Evolutionary conservation across 23 tunicate genomes (phyloP), one percentile per base, ranked within the genome.

Genomic region (Halocynthia aurantium): DNA sequence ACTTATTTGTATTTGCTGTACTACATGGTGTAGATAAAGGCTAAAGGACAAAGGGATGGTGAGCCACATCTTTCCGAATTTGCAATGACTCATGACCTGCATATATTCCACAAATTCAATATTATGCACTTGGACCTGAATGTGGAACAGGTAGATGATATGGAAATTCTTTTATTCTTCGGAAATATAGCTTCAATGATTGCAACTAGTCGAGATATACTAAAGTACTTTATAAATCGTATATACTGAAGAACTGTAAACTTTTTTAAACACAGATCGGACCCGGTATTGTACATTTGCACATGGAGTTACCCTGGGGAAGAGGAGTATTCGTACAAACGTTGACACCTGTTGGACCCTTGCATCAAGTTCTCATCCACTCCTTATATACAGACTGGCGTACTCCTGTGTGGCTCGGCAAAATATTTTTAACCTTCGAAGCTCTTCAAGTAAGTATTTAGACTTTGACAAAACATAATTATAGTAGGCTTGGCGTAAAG

Each of bases 271-370:
- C 60, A 18, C 77, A 88, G 95, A 88, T 88, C 57, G 95, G 95
- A 7, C 95, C 95, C 4, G 95, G 95, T 10, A 71, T 75, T 57
- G 95, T 88, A 18, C 95, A 88, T 88, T 67, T 88, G 11, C 95
- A 83, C 58, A 84, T 88, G 51, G 74, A 70, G 8, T 55, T 58
- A 57, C 69, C 71, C n/a, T 58, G 83, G 22, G 84, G 84, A n/a
- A 57, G 71, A 52, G 87, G 84, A 5, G 81, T 88, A 7, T 84
- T 88, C 62, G 88, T 88, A 6, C 95, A 88, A 83, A 78, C 77
- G 15, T 61, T 88, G 6, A 83, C 84, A 10, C 95, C 95, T 19
- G 72, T 79, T 49, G 95, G 85, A 51, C 95, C 95, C 10, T 53
- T 88, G 52, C 88, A 88, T 60, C 95, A 83, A 83, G 95, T 88